Evolutionary conservation across 2,797 vertebrate genomes (phyloP), one percentile per base, ranked within the genome.

Genomic region (Mus spretus): DNA sequence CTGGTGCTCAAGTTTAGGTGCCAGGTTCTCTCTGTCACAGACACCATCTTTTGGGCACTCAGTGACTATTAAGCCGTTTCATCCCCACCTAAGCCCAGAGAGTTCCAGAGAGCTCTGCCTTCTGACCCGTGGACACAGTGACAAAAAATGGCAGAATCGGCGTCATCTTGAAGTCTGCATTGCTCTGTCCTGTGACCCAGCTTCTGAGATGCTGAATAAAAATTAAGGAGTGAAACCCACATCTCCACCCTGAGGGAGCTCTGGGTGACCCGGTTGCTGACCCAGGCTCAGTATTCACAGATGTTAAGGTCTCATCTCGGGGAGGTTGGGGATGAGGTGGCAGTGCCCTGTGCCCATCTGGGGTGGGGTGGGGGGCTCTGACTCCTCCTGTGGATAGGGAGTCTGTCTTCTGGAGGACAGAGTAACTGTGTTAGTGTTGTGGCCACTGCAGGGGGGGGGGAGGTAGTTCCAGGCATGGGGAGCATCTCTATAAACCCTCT

Each of bases 151-250:
- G 20, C 24, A 34, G 70, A n/a, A 20, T 28, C 24, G 8, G 57
- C 1, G 11, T 47, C n/a, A 34, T 61, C 34, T 8, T 0, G 7
- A 2, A 0, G 34, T 28, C 24, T 77, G 34, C 34, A 47, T 74
- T 20, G 50, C 22, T 37, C 1, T 47, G 47, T 79, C 59, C 14
- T 34, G 55, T 82, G 61, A 5, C 11, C 61, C 37, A 72, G 1
- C 14, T 77, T 53, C 20, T n/a, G 53, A 26, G 20, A 13, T 12
- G 24, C 59, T 63, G 47, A 22, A 5, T 0, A 2, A 0, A 59
- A 59, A 59, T 57, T 63, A 4, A 17, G 4, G 34, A 75, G 20
- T 22, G 20, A 80, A 88, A 57, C 22, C n/a, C 61, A 57, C 47
- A 28, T 65, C 37, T 80, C 13, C 63, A 20, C 50, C 4, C 15